phyloP scores from a whole-genome alignment of 1,140 invertebrate species.

The Cydia fagiglandana region DNA sequence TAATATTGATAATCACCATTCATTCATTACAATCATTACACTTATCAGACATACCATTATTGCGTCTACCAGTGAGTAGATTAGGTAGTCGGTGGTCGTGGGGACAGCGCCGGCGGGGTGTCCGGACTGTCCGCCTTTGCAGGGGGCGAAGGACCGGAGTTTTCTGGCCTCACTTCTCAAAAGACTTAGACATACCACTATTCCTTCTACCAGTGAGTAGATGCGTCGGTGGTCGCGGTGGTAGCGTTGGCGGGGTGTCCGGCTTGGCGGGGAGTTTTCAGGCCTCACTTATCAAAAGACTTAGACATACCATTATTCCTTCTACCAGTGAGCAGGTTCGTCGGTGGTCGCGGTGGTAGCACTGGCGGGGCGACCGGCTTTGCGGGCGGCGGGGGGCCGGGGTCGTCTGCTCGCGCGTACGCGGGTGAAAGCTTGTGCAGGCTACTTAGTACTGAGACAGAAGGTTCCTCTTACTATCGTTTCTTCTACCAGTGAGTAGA shows the following conservation, averaged over 20 bases:
- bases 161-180: background rate
- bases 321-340: conserved; percentile 63
- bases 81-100: conserved; percentile 47
- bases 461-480: conserved; percentile 52
- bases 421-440: conserved; percentile 70
- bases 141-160: too few relatives aligned
- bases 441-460: conserved; percentile 74
- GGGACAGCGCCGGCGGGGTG: conserved; percentile 70
- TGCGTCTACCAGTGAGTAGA: conserved; percentile 61
- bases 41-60: conserved; percentile 52
- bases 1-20: too few relatives aligned
- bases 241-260: conserved; percentile 71
- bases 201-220: conserved; percentile 63
- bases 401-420: conserved; percentile 64
- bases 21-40: conserved; percentile 15
- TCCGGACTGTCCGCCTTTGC: conserved; percentile 66
- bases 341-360: conserved; percentile 51
- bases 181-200: conserved; percentile 48
- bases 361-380: conserved; percentile 73
- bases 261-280: conserved; percentile 68
- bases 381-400: too few relatives aligned
- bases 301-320: conserved; percentile 69
- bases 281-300: too few relatives aligned
- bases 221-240: conserved; percentile 68
- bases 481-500: conserved; percentile 61